Evolutionary conservation across 2,113 vertebrate species (phyloP).

Genomic region (Agelaius phoeniceus): DNA sequence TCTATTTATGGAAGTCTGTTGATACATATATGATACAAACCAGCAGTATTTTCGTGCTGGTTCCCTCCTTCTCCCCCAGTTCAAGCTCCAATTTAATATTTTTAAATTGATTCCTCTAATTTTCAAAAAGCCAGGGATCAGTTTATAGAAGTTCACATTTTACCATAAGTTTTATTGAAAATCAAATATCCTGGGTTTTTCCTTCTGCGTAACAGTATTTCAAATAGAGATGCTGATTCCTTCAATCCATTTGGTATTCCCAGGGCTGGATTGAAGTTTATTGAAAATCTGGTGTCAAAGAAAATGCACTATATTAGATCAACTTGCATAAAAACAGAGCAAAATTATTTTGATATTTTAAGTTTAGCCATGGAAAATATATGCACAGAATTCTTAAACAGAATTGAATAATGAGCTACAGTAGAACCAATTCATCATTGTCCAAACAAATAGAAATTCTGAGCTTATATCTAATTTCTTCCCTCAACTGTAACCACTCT

Average conservation of each 20-base stretch:
- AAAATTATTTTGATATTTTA: neutral
- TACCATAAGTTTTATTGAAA: conserved; percentile 28
- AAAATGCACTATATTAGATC: conserved; percentile 6
- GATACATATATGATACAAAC: neutral
- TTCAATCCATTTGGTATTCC: neutral
- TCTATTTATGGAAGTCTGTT: neutral
- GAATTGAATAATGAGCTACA: neutral
- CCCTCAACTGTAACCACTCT: neutral
- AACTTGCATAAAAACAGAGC: neutral
- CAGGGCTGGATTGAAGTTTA: neutral
- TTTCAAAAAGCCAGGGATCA: neutral
- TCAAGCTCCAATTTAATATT: neutral
- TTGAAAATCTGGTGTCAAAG: neutral
- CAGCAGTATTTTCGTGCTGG: too few relatives aligned
- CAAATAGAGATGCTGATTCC: conserved; percentile 22
- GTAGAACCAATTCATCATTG: neutral
- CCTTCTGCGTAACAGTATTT: neutral
- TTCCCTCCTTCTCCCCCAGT: neutral
- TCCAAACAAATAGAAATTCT: neutral
- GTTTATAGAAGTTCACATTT: neutral
- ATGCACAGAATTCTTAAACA: neutral
- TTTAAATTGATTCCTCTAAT: neutral
- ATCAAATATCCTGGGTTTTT: neutral
- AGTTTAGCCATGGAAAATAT: neutral
- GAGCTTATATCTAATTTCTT: neutral